Evolutionary conservation across 2,888 invertebrate genomes (phyloP).

Genomic region (Rotaria magnacalcarata): DNA sequence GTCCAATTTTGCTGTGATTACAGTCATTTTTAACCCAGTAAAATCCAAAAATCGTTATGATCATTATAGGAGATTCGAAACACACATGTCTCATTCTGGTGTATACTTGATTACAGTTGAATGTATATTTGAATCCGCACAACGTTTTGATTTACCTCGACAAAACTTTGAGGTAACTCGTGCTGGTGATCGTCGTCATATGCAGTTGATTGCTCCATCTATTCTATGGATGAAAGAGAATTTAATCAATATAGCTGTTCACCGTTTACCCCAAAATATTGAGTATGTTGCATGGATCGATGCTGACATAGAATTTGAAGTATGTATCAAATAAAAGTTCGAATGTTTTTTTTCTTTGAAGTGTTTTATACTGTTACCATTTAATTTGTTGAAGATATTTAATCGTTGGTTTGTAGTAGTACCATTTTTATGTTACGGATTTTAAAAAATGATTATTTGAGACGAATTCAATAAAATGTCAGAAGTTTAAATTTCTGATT

Average conservation of each 20-base stretch:
- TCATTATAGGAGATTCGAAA: background rate
- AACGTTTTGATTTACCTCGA: background rate
- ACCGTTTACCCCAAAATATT: background rate
- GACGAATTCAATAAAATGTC: background rate
- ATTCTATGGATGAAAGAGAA: slow-evolving; percentile 30
- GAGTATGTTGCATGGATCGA: slow-evolving; percentile 24
- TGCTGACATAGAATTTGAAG: slow-evolving; percentile 29
- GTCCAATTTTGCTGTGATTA: background rate
- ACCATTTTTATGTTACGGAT: no score
- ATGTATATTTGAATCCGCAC: slow-evolving; percentile 17
- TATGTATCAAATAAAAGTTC: background rate
- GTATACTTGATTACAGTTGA: background rate
- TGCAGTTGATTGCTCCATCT: background rate
- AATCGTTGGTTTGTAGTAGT: no score
- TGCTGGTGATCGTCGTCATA: background rate
- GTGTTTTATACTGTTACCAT: background rate
- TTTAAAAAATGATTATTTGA: no score
- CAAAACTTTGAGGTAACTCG: background rate
- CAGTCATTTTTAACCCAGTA: background rate
- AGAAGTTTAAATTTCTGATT: background rate
- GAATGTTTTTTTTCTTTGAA: background rate
- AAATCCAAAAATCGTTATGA: background rate
- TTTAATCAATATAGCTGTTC: slow-evolving; percentile 14
- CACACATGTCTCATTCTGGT: background rate
- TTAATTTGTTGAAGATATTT: background rate